Conservation (phyloP, 2,888 invertebrate species). For the Nomada goodeniana region DNA sequence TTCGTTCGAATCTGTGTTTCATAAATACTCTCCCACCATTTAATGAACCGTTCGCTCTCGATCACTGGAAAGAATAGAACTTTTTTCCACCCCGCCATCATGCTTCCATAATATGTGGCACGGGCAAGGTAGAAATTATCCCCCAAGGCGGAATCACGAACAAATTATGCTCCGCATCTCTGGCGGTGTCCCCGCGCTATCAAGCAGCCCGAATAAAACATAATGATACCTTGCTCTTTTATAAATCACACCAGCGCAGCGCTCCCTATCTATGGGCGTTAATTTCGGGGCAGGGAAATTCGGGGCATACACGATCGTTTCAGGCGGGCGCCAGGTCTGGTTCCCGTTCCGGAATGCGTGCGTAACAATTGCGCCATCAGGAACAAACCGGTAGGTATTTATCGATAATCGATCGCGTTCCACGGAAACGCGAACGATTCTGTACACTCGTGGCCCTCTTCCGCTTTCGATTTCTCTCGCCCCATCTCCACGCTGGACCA, state of each 20-base stretch:
- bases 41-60: slow-evolving; percentile 16
- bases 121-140: slow-evolving; percentile 25
- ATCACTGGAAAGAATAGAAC: not conserved
- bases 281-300: slow-evolving; percentile 53
- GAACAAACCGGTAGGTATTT: slow-evolving; percentile 62
- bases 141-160: slow-evolving; percentile 31
- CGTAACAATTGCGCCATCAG: slow-evolving; percentile 63
- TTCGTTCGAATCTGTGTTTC: slow-evolving; percentile 8
- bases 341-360: slow-evolving; percentile 31
- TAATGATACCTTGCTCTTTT: not conserved
- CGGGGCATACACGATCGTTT: not conserved
- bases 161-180: slow-evolving; percentile 33
- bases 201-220: slow-evolving; percentile 24
- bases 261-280: slow-evolving; percentile 15
- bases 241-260: slow-evolving; percentile 16
- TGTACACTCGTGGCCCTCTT: slow-evolving; percentile 32
- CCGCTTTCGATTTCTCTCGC: not conserved
- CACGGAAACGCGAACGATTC: slow-evolving; percentile 43
- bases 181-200: not conserved
- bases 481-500: too few species aligned
- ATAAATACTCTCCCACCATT: slow-evolving; percentile 8
- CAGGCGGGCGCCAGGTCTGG: not conserved
- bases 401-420: slow-evolving; percentile 70
- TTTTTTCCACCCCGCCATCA: not conserved
- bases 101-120: not conserved